phyloP scores from a whole-genome alignment of 2,888 invertebrate species.

The Chaetoderma sp. region DNA sequence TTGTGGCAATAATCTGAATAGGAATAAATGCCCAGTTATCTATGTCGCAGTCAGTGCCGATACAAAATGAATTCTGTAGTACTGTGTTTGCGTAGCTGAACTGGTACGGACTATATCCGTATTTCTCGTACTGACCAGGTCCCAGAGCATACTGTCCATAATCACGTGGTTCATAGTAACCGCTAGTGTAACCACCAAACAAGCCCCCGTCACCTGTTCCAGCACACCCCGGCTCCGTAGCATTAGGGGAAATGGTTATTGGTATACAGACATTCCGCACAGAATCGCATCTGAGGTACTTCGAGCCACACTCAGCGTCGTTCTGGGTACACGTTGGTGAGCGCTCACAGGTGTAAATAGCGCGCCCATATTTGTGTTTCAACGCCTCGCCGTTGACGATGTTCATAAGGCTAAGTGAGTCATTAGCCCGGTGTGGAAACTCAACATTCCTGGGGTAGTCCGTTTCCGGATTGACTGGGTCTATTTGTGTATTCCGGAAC shows the following conservation, averaged over 20 bases:
- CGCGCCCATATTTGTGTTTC: not conserved
- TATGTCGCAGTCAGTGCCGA: conserved; percentile 50
- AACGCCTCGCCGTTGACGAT: not conserved
- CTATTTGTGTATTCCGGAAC: conserved; percentile 14
- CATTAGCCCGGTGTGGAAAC: not conserved
- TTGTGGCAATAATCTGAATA: conserved; percentile 49
- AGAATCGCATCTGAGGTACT: not conserved
- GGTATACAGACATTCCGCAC: not conserved
- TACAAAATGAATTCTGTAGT: conserved; percentile 52
- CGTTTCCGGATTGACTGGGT: not conserved
- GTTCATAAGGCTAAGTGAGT: not conserved
- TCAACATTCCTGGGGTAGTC: not conserved
- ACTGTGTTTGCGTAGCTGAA: conserved; percentile 32
- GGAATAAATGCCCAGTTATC: conserved; percentile 55
- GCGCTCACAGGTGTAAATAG: conserved; percentile 5
- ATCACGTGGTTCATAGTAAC: too few species aligned
- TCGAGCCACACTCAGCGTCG: conserved; percentile 6
- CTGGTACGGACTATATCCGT: conserved; percentile 35
- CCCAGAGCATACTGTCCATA: too few species aligned
- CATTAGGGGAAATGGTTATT: too few species aligned
- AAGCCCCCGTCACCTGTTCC: too few species aligned
- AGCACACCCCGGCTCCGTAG: too few species aligned
- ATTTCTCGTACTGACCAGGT: too few species aligned
- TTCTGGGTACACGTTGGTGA: conserved; percentile 39
- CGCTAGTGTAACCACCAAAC: too few species aligned